Percentiles rank a stretch among this genome's conserved stretches.
Evolutionary conservation across 2,113 vertebrate species (phyloP).

Genomic region (Hippocampus comes): DNA sequence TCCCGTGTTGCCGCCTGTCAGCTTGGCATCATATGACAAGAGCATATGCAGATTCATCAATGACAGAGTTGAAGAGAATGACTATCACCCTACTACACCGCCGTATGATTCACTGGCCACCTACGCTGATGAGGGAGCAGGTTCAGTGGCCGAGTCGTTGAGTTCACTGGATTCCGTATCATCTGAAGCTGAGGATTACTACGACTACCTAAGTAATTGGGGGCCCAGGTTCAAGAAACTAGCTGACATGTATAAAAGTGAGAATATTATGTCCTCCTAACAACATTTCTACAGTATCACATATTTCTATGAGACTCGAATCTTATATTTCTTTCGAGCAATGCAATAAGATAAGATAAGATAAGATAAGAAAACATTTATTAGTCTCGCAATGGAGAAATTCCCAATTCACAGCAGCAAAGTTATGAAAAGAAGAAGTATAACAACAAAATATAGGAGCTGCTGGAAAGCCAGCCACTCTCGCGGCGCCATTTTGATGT

Average conservation of each 20-base stretch:
- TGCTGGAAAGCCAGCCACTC: no score
- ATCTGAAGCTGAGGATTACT: constrained; percentile 87
- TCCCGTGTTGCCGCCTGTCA: constrained; percentile 62
- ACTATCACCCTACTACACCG: constrained; percentile 84
- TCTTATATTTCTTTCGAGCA: no score
- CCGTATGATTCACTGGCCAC: constrained; percentile 94
- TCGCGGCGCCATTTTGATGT: no score
- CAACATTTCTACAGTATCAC: constrained; percentile 46
- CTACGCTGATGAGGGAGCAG: constrained; percentile 89
- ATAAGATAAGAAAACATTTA: no score
- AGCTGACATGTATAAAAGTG: constrained; percentile 87
- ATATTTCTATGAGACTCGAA: background rate
- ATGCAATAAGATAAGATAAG: no score
- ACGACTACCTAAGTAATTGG: constrained; percentile 95
- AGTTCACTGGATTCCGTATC: constrained; percentile 88
- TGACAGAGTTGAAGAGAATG: constrained; percentile 89
- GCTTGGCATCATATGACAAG: constrained; percentile 62
- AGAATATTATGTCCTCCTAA: constrained; percentile 86
- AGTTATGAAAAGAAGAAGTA: no score
- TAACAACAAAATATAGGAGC: no score
- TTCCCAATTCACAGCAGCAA: no score
- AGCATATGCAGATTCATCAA: constrained; percentile 92
- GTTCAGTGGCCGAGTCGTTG: constrained; percentile 88
- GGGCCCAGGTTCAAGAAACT: constrained; percentile 92
- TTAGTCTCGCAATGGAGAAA: no score